A percentile compares a stretch with the other conserved stretches of the same genome.
phyloP scores from a whole-genome alignment of 2,113 vertebrate genomes.

The Ciconia boyciana region DNA sequence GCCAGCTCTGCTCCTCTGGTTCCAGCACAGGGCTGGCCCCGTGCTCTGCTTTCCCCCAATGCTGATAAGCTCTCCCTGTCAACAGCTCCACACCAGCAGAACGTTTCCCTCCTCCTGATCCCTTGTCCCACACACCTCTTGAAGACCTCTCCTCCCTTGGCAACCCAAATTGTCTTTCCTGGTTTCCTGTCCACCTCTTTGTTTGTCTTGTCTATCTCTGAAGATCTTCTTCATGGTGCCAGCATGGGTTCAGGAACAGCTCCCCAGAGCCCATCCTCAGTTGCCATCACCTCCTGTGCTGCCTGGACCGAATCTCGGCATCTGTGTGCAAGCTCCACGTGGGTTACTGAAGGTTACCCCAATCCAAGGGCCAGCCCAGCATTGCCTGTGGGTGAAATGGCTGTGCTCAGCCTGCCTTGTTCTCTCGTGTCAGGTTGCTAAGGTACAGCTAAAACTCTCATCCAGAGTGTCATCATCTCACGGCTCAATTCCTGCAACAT shows the following conservation, averaged over 20 bases:
- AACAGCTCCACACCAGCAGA: not conserved
- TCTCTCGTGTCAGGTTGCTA: not conserved
- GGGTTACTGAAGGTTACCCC: not conserved
- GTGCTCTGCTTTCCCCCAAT: not conserved
- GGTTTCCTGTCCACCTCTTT: not conserved
- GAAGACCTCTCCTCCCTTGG: not conserved
- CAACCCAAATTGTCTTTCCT: not conserved
- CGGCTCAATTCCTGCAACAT: slow-evolving; percentile 51
- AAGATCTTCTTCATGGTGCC: not conserved
- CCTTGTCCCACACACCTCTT: not conserved
- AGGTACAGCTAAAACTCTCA: slow-evolving; percentile 2
- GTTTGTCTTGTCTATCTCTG: not conserved
- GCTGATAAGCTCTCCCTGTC: slow-evolving; percentile 10
- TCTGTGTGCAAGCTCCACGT: accelerated
- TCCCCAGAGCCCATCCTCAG: not conserved
- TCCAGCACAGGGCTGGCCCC: not conserved
- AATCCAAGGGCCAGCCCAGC: not conserved
- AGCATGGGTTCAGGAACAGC: not conserved
- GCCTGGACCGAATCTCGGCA: not conserved
- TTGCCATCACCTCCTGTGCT: not conserved
- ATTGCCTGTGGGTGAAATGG: not conserved
- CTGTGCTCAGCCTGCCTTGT: not conserved
- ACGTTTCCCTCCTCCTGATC: not conserved
- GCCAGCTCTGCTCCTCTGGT: not conserved
- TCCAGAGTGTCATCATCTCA: slow-evolving; percentile 26